These are phyloP conservation scores for Brevimyrus niger DNA, from an alignment of 2,113 vertebrate species.

Conservation along the genomic window DNA sequence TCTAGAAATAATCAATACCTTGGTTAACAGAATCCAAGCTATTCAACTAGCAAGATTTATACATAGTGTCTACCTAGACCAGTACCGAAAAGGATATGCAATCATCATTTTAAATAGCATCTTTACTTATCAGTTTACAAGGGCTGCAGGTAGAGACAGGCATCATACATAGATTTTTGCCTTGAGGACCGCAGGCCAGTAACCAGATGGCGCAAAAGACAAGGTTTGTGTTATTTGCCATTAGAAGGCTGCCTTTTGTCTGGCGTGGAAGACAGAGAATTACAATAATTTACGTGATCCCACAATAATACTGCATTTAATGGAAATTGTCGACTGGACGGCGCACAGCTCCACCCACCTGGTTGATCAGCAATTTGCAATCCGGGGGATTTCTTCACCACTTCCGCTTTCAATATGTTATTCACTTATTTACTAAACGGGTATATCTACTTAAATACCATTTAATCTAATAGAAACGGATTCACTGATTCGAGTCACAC, in stretches of 20 bases:
- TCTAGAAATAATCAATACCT: not conserved
- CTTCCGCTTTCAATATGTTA: slow-evolving; percentile 8
- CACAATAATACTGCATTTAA: not conserved
- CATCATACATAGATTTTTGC: not conserved
- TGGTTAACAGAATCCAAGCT: not conserved
- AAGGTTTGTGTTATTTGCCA: not conserved
- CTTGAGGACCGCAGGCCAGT: not conserved
- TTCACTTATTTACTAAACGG: not conserved
- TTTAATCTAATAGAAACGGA: not conserved
- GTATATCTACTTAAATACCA: not conserved
- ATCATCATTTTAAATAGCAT: not conserved
- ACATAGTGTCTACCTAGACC: not conserved
- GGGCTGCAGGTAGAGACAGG: not conserved
- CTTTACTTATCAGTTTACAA: not conserved
- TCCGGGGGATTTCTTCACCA: slow-evolving; percentile 10
- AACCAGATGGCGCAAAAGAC: not conserved
- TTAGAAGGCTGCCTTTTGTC: not conserved
- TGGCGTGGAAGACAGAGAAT: not conserved
- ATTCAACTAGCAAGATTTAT: not conserved
- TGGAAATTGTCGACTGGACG: not conserved
- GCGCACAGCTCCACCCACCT: slow-evolving; percentile 21
- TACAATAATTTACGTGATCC: not conserved
- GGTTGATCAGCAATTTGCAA: slow-evolving; percentile 14
- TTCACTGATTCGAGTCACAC: not conserved
- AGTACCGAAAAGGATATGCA: not conserved